Percentiles rank a stretch among this genome's conserved stretches.
Conservation (phyloP, 2,888 invertebrate species). For the Melanargia galathea region DNA sequence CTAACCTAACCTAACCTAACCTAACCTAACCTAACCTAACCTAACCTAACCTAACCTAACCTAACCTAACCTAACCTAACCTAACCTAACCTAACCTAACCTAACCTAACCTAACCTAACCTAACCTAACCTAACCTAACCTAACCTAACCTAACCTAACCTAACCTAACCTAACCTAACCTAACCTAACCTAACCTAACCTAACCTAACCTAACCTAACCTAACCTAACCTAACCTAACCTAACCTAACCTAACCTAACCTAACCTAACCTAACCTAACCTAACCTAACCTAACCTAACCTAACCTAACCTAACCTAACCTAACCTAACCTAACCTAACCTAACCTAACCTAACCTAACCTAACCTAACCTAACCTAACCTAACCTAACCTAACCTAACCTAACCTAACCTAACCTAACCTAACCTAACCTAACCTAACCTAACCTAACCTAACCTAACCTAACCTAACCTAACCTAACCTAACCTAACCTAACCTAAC, state of each 20-base stretch:
- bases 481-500: too few relatives aligned
- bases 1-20: conserved; percentile 38
- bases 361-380: conserved; percentile 30
- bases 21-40: conserved; percentile 35
- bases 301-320: conserved; percentile 31
- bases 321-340: conserved; percentile 32
- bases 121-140: conserved; percentile 31
- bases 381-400: conserved; percentile 37
- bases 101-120: conserved; percentile 32
- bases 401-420: conserved; percentile 36
- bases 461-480: conserved; percentile 1
- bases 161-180: conserved; percentile 38
- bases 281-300: conserved; percentile 31
- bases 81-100: conserved; percentile 33
- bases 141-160: conserved; percentile 35
- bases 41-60: conserved; percentile 31
- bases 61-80: conserved; percentile 32
- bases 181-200: conserved; percentile 33
- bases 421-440: conserved; percentile 25
- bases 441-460: conserved; percentile 33
- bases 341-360: conserved; percentile 32
- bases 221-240: conserved; percentile 29
- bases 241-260: conserved; percentile 38
- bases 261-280: conserved; percentile 31
- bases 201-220: conserved; percentile 36